Base-by-base conservation (phyloP, 2,888 invertebrate genomes). In the Plebejus argus region DNA sequence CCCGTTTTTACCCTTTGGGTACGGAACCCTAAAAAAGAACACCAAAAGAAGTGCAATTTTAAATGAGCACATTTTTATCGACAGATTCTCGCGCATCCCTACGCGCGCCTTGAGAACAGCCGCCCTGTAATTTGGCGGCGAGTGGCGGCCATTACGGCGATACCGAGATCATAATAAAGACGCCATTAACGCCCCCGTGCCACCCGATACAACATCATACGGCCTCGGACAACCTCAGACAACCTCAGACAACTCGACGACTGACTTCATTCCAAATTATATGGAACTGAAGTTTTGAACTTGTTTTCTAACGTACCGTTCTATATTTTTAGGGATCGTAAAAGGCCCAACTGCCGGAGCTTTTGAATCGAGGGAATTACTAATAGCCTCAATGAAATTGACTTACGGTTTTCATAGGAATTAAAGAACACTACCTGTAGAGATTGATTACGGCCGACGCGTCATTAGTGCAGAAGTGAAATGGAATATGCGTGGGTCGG, bases 121-220 rank as follows among this genome's bases (percentile, higher is more conserved):
- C 94, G 94, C 94, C 94, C 94, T 94, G 93, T 94, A 94, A 94
- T 94, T 94, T 94, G 93, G 91, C 92, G 89, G 91, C 91, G 91
- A 94, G 93, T 94, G 93, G 92, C 91, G 93, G 93, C 92, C 91
- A 94, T 93, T 94, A 93, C 91, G 86, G 90, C 90, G 93, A 93
- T 93, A 92, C 92, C 91, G 89, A 90, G 92, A 94, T 93, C 93
- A 93, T 94, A 93, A 94, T 94, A 94, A 93, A 93, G 93, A 93
- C 92, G 89, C 94, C 91, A 93, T 93, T 93, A 93, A 93, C 94
- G 93, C 93, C 93, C 91, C 92, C 90, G 85, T 88, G 90, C 90
- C 91, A 91, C 91, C 91, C 93, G 91, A 92, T 81, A 81, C 79
- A 71, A 74, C 56, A 56, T 77, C 58, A 53, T 15, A 77, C 56